Evolutionary conservation across 2,888 invertebrate species (phyloP), one percentile per base, ranked within the genome.

Genomic region (Octodonta nipae): DNA sequence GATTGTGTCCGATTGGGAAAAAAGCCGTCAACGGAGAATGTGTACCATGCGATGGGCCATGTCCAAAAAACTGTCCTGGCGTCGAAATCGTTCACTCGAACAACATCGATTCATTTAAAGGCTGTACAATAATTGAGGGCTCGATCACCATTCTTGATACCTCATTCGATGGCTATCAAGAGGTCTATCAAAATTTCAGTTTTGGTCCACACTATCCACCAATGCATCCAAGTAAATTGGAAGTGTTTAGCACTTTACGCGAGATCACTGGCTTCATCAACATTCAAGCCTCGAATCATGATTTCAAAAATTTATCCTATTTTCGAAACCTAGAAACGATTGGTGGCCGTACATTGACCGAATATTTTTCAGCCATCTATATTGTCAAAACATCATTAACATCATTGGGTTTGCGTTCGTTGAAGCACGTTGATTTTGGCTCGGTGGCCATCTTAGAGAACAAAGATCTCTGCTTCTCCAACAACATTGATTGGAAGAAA

Each of bases 81-180:
- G 82, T 84, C 1, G 78, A 76, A 7, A 70, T 70, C 13, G 78
- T 77, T 7, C 83, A 91, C 55, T 79, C 87, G 0, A 83, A 82
- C 5, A 95, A 93, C 54, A 86, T 95, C 32, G 82, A 87, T 34
- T 71, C 70, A 28, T 92, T 91, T 28, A 77, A 74, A 56, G 89
- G 84, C 43, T 95, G 95, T 58, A 95, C 93, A 0, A 82, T 91
- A 7, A 86, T 95, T 40, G 89, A 93, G 54, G 95, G 93, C 0
- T 88, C 84, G 12, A 71, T 95, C 25, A 79, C 82, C 38, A 88
- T 95, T 41, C 62, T 93, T 33, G 86, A 89, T 54, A 82, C 83
- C 55, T 83, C 85, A 0, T 92, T 95, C 57, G 76, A 77, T 31
- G 92, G 92, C 7, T 93, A 76, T 54, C 87, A 88, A 55, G 78